Evolutionary conservation across 2,797 vertebrate species (phyloP).

Genomic region (Pterois miles): DNA sequence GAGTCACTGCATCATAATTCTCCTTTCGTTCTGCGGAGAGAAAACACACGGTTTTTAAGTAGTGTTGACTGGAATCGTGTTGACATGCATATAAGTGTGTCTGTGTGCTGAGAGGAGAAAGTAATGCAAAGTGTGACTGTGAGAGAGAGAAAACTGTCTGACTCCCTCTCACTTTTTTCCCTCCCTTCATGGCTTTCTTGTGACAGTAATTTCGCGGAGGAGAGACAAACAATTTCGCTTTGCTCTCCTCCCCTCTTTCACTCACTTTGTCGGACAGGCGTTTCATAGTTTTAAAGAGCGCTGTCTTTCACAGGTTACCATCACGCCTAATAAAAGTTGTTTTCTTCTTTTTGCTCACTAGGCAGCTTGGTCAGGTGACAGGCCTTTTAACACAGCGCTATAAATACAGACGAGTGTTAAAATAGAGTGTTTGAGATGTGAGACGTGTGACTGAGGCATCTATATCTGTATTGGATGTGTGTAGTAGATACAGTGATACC

Average conservation of each 20-base stretch:
- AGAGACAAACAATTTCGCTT: slow-evolving; percentile 42
- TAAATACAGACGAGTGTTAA: slow-evolving; percentile 76
- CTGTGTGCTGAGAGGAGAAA: background rate
- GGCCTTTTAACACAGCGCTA: slow-evolving; percentile 74
- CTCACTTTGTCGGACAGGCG: slow-evolving; percentile 35
- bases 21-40: slow-evolving; percentile 9
- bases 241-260: slow-evolving; percentile 28
- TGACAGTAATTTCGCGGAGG: slow-evolving; percentile 46
- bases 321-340: slow-evolving; percentile 62
- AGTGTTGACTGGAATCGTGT: slow-evolving; percentile 39
- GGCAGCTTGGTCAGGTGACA: slow-evolving; percentile 65
- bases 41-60: slow-evolving; percentile 21
- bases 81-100: slow-evolving; percentile 31
- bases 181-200: slow-evolving; percentile 31
- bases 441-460: slow-evolving; percentile 58
- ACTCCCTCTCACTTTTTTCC: slow-evolving; percentile 21
- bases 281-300: slow-evolving; percentile 59
- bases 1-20: slow-evolving; percentile 19
- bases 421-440: slow-evolving; percentile 73
- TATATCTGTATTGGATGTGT: slow-evolving; percentile 49
- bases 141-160: slow-evolving; percentile 14
- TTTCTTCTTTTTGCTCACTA: slow-evolving; percentile 42
- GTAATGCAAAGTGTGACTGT: slow-evolving; percentile 14
- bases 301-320: slow-evolving; percentile 43
- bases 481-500: slow-evolving; percentile 41